These are phyloP conservation scores for Dendroctonus ponderosae DNA, from an alignment of 1,140 invertebrate species.

Conservation along the genomic window DNA sequence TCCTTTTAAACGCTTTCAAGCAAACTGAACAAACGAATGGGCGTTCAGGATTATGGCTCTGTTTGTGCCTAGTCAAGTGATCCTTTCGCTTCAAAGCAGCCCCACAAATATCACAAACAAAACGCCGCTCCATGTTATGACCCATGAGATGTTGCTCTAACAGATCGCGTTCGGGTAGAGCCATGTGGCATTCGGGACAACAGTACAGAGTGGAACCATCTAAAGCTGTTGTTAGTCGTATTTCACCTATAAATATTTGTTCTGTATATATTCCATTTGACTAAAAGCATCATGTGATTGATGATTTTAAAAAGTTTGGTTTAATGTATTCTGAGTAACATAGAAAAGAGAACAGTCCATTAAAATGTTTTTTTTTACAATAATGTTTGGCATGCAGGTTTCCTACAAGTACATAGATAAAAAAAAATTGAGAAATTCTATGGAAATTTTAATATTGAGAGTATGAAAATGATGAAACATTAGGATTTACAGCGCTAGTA, in stretches of 20 bases:
- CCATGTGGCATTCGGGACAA: conserved; percentile 84
- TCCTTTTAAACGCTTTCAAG: conserved; percentile 80
- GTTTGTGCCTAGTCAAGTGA: conserved; percentile 77
- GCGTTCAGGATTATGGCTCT: conserved; percentile 76
- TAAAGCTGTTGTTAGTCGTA: conserved; percentile 74
- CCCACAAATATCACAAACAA: conserved; percentile 83
- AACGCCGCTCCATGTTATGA: conserved; percentile 75
- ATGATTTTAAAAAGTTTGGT: no score
- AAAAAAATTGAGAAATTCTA: no score
- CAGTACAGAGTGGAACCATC: conserved; percentile 81
- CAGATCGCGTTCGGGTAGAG: conserved; percentile 76
- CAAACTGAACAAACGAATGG: conserved; percentile 81
- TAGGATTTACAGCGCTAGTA: no score
- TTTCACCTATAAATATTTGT: conserved; percentile 57
- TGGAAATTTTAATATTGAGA: no score
- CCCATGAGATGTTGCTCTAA: conserved; percentile 78
- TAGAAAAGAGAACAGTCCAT: no score
- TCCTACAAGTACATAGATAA: no score
- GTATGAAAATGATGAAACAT: no score
- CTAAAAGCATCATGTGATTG: no score
- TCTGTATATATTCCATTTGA: neutral
- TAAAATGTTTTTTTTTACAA: no score
- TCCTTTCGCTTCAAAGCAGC: conserved; percentile 80
- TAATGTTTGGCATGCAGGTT: no score
- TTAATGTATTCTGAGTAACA: no score